A percentile compares a stretch with the other conserved stretches of the same genome.
Evolutionary conservation across 2,113 vertebrate species (phyloP).

Genomic region (Speoplatyrhinus poulsoni): DNA sequence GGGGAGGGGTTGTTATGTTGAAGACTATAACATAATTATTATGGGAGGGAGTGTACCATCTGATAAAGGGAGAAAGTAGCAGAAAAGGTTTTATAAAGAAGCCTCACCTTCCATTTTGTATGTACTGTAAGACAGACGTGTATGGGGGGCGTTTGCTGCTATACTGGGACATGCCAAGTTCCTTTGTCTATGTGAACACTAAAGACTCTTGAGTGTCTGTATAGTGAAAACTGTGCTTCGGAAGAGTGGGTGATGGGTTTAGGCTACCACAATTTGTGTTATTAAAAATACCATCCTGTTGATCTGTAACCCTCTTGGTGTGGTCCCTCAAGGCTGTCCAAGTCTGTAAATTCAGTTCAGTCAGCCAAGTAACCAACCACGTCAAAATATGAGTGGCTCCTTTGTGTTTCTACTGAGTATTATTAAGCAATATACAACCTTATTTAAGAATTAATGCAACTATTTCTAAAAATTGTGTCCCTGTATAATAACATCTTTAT

Average conservation of each 20-base stretch:
- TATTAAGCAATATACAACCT: too few species aligned
- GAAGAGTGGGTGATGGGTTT: not conserved
- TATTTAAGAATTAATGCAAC: too few species aligned
- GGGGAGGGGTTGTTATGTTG: constrained; percentile 49
- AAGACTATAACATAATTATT: constrained; percentile 32
- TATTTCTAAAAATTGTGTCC: too few species aligned
- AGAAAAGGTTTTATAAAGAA: not conserved
- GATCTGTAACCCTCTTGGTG: not conserved
- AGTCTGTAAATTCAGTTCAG: constrained; percentile 10
- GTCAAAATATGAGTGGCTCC: too few species aligned
- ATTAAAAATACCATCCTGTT: constrained; percentile 10
- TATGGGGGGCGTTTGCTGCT: not conserved
- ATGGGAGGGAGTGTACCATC: constrained; percentile 13
- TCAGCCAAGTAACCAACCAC: too few species aligned
- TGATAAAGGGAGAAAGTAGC: not conserved
- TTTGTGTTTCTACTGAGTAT: too few species aligned
- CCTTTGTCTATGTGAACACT: constrained; percentile 40
- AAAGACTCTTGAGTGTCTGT: constrained; percentile 34
- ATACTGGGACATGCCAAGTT: constrained; percentile 36
- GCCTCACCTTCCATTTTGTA: not conserved
- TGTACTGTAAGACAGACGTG: not conserved
- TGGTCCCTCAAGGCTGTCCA: not conserved
- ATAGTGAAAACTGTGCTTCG: not conserved
- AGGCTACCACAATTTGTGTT: constrained; percentile 3
- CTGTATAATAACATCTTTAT: constrained; percentile 36